Evolutionary conservation across 2,888 invertebrate genomes (phyloP), one percentile per base, ranked within the genome.

Genomic region (Dastarcus helophoroides): DNA sequence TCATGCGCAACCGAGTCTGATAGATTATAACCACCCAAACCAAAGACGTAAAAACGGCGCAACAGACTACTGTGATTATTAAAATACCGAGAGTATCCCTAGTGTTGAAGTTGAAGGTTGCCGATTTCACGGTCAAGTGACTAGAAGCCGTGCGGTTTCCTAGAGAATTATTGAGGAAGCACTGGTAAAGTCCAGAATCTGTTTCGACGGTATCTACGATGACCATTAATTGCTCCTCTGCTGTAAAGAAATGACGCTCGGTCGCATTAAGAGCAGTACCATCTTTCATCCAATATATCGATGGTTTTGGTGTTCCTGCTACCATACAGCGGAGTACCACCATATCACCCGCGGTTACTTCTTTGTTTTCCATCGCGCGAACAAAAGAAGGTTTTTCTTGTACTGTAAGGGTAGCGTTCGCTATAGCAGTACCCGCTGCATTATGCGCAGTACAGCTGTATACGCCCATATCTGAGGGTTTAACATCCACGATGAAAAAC

Each of bases 361-460:
- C 80, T 56, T 88, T 88, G 49, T 83, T 77, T 53, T 79, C 79
- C 82, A 89, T 85, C 3, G 80, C 77, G 57, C 81, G 80, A 3
- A 77, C 76, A 62, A 93, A 89, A 10, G 81, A 79, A 3, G 93
- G 91, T 40, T 79, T 79, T 64, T 91, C 91, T 41, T 76, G 63
- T 31, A 94, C 88, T 41, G 78, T 77, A 14, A 94, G 66, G 10
- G 84, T 82, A 12, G 88, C 88, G 65, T 90, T 91, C 2, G 88
- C 79, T 42, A 79, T 75, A 21, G 89, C 80, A 31, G 74, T 73
- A 0, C 94, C 95, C 8, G 91, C 94, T 23, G 78, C 71, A 62
- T 93, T 95, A 50, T 78, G 76, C 1, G 94, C 95, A 4, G 82
- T 89, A 62, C 94, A 95, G 29, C 86, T 90, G 56, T 95, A 95